These are phyloP conservation scores for Hydractinia symbiolongicarpus DNA, from an alignment of 30 jellyfish, hydroid and myxozoan species.

Conservation along the genomic window DNA sequence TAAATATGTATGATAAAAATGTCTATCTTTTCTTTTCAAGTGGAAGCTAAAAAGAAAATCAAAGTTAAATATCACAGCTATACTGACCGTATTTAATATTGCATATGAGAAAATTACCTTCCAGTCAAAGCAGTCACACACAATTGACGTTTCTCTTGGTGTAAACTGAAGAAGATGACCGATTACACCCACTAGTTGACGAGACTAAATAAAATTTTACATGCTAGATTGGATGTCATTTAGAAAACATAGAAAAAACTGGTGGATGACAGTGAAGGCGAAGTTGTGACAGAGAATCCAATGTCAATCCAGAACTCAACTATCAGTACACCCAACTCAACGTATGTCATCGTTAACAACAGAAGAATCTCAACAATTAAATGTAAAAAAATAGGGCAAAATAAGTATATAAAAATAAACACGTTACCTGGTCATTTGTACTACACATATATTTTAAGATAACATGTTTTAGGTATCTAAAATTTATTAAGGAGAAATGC, in stretches of 20 bases:
- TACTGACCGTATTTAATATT: no score
- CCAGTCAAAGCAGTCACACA: conserved; percentile 75
- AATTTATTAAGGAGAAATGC: background rate
- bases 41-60: no score
- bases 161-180: conserved; percentile 88
- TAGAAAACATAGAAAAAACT: background rate
- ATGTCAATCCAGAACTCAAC: no score
- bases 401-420: background rate
- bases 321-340: no score
- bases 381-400: background rate
- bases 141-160: conserved; percentile 74
- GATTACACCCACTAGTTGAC: conserved; percentile 89
- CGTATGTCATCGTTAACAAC: no score
- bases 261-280: background rate
- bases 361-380: background rate
- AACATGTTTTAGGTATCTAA: conserved; percentile 85
- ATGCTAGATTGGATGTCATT: background rate
- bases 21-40: no score
- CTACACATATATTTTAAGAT: conserved; percentile 94
- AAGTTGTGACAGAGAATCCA: background rate
- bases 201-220: conserved; percentile 54
- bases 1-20: no score
- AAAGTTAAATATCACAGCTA: no score
- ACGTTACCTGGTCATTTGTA: conserved; percentile 88
- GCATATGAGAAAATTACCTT: conserved; percentile 33